Base-by-base conservation (phyloP, 2,888 invertebrate genomes). In the Xanthorhoe designata region DNA sequence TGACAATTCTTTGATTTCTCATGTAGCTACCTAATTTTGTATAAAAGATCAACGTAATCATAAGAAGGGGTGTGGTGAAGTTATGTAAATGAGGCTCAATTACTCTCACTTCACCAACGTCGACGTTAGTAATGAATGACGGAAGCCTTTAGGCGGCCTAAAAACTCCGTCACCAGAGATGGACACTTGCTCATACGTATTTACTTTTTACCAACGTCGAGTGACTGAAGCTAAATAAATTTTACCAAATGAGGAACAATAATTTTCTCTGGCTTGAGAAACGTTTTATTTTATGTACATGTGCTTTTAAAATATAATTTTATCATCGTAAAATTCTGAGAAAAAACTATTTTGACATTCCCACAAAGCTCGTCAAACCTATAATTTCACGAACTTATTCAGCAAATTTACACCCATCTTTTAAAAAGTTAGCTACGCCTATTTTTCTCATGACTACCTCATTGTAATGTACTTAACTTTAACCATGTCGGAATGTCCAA, bases 361-460 rank as follows among this genome's bases (percentile, higher is more conserved):
- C 59, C 69, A 71, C 55, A 71, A 70, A 64, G 15, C 38, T 47
- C n/a, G 6, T 29, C 15, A 53, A 68, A 51, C 70, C 68, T 68
- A 68, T 69, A 74, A 73, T 72, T 74, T 73, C 7, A 49, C 9
- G 42, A 66, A 15, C 62, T 61, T 29, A 56, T 67, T 67, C 52
- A 64, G 57, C 38, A 54, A 54, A 24, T 66, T 65, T 24, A 70
- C 70, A 69, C 66, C 69, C 54, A 56, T 64, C 54, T 61, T 66
- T 6, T 6, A 32, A 32, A 53, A 58, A 9, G 55, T 59, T 32
- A 24, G 63, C 50, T 54, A 61, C 81, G 79, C 82, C 82, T 75
- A 78, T 78, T 76, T 82, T 82, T 82, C 81, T 74, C 82, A 82
- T 79, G 73, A 75, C 63, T 49, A 53, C 54, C n/a, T 73, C 63